phyloP scores from a whole-genome alignment of 2,888 invertebrate genomes.

The Metallyticus violacea region DNA sequence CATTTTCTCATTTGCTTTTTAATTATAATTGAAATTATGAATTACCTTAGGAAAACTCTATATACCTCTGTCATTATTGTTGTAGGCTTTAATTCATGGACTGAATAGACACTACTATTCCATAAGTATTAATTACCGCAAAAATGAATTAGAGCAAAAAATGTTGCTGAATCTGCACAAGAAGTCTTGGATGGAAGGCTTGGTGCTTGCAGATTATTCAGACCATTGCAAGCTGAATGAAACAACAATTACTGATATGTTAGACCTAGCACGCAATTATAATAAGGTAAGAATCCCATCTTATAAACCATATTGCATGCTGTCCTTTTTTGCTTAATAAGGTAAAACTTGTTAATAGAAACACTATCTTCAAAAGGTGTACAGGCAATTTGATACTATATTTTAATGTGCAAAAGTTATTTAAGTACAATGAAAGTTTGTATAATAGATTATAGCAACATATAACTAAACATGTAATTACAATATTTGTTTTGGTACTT shows the following conservation, averaged over 20 bases:
- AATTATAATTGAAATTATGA: not conserved
- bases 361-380: too few relatives aligned
- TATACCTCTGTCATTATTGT: too few relatives aligned
- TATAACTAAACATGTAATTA: too few relatives aligned
- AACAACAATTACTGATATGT: constrained; percentile 91
- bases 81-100: constrained; percentile 95
- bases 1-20: not conserved
- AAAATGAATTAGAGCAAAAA: constrained; percentile 98
- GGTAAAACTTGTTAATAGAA: not conserved
- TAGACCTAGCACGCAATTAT: constrained; percentile 96
- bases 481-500: too few relatives aligned
- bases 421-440: too few relatives aligned
- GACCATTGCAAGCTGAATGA: constrained; percentile 93
- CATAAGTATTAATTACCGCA: constrained; percentile 98
- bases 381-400: too few relatives aligned
- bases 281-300: constrained; percentile 63
- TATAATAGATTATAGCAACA: too few relatives aligned
- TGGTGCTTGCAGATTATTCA: constrained; percentile 85
- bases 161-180: constrained; percentile 98
- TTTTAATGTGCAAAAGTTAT: too few relatives aligned
- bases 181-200: constrained; percentile 97
- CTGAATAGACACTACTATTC: constrained; percentile 98
- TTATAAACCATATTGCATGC: not conserved
- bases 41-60: too few relatives aligned
- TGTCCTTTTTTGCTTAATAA: not conserved